These are phyloP conservation scores for Sprattus sprattus DNA, from an alignment of 2,113 vertebrate species.

Conservation along the genomic window DNA sequence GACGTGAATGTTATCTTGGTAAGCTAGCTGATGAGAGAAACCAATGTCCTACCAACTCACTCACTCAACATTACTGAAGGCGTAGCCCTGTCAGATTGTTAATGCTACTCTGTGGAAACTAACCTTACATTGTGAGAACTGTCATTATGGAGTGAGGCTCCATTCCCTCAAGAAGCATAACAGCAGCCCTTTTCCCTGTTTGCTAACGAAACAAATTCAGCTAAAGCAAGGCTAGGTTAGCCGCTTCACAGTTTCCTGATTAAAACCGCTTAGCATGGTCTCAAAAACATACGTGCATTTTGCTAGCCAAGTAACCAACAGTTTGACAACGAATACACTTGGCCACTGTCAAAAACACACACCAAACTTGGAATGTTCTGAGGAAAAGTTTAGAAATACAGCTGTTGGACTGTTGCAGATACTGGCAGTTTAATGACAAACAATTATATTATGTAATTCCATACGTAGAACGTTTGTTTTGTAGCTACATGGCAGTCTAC, in stretches of 20 bases:
- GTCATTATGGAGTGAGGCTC: not conserved
- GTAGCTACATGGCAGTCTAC: not conserved
- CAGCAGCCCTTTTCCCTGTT: too few relatives aligned
- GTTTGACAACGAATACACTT: not conserved
- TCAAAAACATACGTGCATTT: not conserved
- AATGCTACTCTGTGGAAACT: too few relatives aligned
- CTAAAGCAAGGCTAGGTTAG: constrained; percentile 2
- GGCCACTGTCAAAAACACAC: not conserved
- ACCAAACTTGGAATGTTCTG: not conserved
- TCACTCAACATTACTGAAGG: not conserved
- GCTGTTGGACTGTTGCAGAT: not conserved
- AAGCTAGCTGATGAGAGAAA: not conserved
- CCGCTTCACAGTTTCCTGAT: not conserved
- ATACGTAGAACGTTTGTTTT: not conserved
- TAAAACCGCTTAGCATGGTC: constrained; percentile 3
- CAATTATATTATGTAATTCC: not conserved
- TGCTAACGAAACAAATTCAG: not conserved
- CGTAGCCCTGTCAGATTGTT: too few relatives aligned
- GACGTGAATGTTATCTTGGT: not conserved
- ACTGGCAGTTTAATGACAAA: not conserved
- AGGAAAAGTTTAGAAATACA: not conserved
- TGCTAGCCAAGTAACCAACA: not conserved
- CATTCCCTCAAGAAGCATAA: not conserved
- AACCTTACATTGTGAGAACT: not conserved
- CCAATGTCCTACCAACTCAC: not conserved